Percentiles rank a stretch among this genome's conserved stretches.
Evolutionary conservation across 37 sponge, comb jelly and placozoan species (phyloP).

Genomic region (Geodia barretti): DNA sequence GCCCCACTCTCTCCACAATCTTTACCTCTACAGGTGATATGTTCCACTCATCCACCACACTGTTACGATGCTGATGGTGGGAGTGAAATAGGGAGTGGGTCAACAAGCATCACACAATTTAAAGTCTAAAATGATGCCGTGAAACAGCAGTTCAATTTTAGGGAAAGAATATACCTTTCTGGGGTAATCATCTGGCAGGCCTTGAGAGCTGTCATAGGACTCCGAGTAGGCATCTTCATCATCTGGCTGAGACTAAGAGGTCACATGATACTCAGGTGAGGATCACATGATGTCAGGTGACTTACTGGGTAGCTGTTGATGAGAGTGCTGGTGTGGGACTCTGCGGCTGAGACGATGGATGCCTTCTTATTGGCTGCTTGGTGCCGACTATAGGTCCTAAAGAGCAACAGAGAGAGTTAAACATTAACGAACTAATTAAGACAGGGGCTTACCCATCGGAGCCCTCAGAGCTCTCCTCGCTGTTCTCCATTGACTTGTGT

Average conservation of each 20-base stretch:
- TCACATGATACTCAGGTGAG: background rate
- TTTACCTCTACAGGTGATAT: slow-evolving; percentile 80
- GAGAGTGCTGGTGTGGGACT: slow-evolving; percentile 64
- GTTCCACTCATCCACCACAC: slow-evolving; percentile 88
- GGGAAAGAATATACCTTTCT: background rate
- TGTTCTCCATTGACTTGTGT: background rate
- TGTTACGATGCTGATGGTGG: slow-evolving; percentile 51
- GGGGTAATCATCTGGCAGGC: background rate
- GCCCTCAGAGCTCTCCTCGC: background rate
- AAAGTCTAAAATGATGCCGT: too few relatives aligned
- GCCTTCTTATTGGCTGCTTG: slow-evolving; percentile 21
- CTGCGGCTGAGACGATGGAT: slow-evolving; percentile 55
- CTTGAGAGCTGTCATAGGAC: background rate
- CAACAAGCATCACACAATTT: too few relatives aligned
- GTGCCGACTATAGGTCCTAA: slow-evolving; percentile 1
- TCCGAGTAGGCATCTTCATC: background rate
- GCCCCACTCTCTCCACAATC: slow-evolving; percentile 47
- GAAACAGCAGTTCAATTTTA: too few relatives aligned
- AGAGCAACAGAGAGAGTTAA: background rate
- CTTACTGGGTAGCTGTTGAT: slow-evolving; percentile 37
- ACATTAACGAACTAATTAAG: background rate
- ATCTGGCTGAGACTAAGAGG: background rate
- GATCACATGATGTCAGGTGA: background rate
- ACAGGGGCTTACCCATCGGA: background rate
- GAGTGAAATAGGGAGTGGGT: background rate